A percentile compares a stretch with the other conserved stretches of the same genome.
Conservation (phyloP, 2,113 vertebrate genomes). For the Brachirus orientalis region DNA sequence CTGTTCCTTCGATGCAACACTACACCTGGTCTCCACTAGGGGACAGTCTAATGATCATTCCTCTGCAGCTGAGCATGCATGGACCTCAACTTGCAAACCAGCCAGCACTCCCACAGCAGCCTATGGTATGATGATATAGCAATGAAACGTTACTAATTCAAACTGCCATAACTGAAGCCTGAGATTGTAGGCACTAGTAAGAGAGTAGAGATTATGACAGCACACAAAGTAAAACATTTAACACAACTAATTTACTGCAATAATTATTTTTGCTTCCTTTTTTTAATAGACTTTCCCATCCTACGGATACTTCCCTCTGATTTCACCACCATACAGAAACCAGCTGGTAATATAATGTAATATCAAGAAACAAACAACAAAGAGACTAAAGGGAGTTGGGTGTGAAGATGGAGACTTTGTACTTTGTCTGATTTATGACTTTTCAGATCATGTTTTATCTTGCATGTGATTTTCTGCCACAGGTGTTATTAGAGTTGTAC, state of each 20-base stretch:
- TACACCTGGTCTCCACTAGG: conserved; percentile 55
- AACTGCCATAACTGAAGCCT: no score
- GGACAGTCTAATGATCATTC: conserved; percentile 36
- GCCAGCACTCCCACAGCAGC: conserved; percentile 47
- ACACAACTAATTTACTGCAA: not conserved
- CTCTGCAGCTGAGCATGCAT: conserved; percentile 21
- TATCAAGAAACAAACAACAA: not conserved
- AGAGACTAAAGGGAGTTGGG: conserved; percentile 10
- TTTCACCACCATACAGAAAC: conserved; percentile 48
- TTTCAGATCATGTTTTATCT: conserved; percentile 5
- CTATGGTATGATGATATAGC: conserved; percentile 41
- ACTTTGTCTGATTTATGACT: conserved; percentile 44
- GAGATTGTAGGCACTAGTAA: not conserved
- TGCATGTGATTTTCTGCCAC: not conserved
- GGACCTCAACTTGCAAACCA: conserved; percentile 35
- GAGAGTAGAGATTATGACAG: not conserved
- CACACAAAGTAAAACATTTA: no score
- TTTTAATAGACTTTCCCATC: conserved; percentile 53
- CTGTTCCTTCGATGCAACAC: conserved; percentile 33
- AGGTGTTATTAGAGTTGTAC: not conserved
- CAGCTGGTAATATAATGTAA: conserved; percentile 57
- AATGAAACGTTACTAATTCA: not conserved
- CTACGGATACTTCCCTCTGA: conserved; percentile 57
- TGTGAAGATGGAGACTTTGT: conserved; percentile 32
- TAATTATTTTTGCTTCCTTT: not conserved